Evolutionary conservation across 2,113 vertebrate species (phyloP).

Genomic region (Lepus americanus): DNA sequence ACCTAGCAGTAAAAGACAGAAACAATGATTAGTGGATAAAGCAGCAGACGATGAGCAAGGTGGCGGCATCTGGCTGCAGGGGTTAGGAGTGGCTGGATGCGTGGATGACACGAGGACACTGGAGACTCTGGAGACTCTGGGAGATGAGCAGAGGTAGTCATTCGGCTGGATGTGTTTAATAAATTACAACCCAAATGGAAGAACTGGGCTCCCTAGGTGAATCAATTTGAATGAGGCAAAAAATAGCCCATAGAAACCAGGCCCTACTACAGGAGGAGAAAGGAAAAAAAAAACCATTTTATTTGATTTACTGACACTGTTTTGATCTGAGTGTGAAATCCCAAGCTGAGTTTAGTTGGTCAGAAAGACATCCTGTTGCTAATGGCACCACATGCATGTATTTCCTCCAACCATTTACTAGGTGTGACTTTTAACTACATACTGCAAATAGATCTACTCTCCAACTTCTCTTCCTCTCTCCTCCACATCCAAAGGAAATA

Average conservation of each 20-base stretch:
- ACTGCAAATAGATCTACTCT: conserved; percentile 28
- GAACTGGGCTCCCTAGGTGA: conserved; percentile 6
- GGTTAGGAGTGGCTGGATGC: background rate
- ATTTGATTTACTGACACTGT: conserved; percentile 53
- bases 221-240: conserved; percentile 57
- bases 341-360: conserved; percentile 55
- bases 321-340: conserved; percentile 71
- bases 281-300: conserved; percentile 13
- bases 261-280: conserved; percentile 28
- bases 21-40: background rate
- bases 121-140: background rate
- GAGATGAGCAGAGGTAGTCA: conserved; percentile 25
- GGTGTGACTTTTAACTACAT: conserved; percentile 61
- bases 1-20: background rate
- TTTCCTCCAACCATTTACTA: background rate
- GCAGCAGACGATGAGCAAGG: background rate
- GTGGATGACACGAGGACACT: background rate
- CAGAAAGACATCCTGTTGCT: conserved; percentile 54
- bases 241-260: conserved; percentile 70
- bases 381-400: conserved; percentile 27
- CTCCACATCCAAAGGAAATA: conserved; percentile 1
- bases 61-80: background rate
- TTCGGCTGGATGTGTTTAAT: conserved; percentile 46
- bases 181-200: conserved; percentile 31
- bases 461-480: conserved; percentile 33